Base-by-base conservation (phyloP, 92 coral and sea anemone genomes). In the Umimayanthus chanpuru region DNA sequence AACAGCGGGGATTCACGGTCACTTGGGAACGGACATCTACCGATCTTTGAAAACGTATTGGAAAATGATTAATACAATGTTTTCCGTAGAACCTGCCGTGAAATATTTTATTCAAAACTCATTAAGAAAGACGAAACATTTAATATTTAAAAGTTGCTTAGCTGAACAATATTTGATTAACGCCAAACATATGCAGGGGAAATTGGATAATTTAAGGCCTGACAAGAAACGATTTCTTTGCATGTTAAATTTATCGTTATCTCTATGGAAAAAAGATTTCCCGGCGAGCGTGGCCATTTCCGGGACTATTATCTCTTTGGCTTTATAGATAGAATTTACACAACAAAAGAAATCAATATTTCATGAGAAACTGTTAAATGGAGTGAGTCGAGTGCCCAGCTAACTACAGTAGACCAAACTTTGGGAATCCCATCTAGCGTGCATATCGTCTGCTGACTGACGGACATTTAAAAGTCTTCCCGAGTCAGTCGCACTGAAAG, bases 261-360 rank as follows among this genome's bases (percentile, higher is more conserved):
- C 85, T 80, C 36, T 61, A 38, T 81, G 85, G 72, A 81, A 81
- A 58, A 81, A 30, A 20, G 40, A 47, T 41, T 83, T 70, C 77
- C 65, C 67, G 16, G 38, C 65, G 78, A 29, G 87, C 77, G 78
- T 71, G 78, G 43, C 87, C 87, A 91, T 90, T 88, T 95, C 98
- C 98, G 98, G 98, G 29, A 81, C 87, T 41, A 28, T 93, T 92
- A 68, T 80, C 88, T 89, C 92, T 81, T 81, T 75, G 90, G 90
- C 79, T 90, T 92, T 92, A 95, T 88, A 87, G 91, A 90, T 88
- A 86, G 88, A 90, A 95, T 95, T 95, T 92, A 90, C 96, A 92
- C 93, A 90, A 95, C 98, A 95, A 95, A 91, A 92, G 81, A 83
- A 38, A 95, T 95, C 90, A 93, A 95, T 95, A 85, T 94, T 90